Base-by-base conservation (phyloP, 2,113 vertebrate genomes). In the Ceyx melanurus region DNA sequence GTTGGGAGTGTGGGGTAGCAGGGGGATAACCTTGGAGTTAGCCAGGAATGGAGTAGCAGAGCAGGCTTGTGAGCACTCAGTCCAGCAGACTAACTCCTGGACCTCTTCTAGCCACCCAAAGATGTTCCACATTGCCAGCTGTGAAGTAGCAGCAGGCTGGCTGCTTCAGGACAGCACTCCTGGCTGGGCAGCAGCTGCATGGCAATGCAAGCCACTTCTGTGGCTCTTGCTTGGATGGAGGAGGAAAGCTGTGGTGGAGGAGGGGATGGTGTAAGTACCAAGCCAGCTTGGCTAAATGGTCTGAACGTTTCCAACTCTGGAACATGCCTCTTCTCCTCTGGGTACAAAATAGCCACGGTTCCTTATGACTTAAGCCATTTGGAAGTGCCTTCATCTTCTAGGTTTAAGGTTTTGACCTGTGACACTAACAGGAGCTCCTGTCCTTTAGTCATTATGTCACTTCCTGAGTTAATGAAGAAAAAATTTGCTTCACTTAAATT, bases 381-480 rank as follows among this genome's bases (percentile, higher is more conserved):
- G 9, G 42, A 90, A 88, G 80, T 54, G 33, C 19, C 11, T 33
- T 70, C 65, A 81, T 35, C 53, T 66, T 74, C 35, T 62, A 48
- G 60, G n/a, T n/a, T 87, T 88, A 80, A 92, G 75, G 73, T 37
- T 37, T 37, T 37, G 57, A 83, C 89, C 61, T 76, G 93, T 86
- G 92, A 83, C 62, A 31, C 31, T 82, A 87, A 88, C 72, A 89
- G 90, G 90, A 93, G 26, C 46, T 88, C 91, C 51, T 93, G 82
- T 75, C 75, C 93, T 93, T 95, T 95, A 70, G 85, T 97, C 68
- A 62, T 84, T 85, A 83, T 84, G 73, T 80, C 66, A 33, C 53
- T 92, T 66, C 67, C 75, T 82, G 85, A 15, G 6, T 84, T 90
- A 92, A 90, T 91, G 96, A 97, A 97, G 83, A 82, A 68, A 86